phyloP scores from a whole-genome alignment of 1,140 invertebrate species.

The Mercenaria mercenaria region DNA sequence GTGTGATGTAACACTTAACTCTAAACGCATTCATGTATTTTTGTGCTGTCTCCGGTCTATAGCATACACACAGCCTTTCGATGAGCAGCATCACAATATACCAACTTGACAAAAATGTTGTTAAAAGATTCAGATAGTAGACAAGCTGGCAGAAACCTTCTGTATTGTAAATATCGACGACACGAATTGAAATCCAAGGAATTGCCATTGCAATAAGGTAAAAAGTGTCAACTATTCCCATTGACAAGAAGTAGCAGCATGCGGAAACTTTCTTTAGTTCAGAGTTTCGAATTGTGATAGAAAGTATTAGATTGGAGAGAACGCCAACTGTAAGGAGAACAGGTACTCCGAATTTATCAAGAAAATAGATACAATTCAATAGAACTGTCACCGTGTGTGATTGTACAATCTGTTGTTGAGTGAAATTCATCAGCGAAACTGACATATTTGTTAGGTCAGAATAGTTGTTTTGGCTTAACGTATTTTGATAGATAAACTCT shows the following conservation, averaged over 20 bases:
- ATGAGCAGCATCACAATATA: constrained; percentile 60
- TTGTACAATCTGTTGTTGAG: not conserved
- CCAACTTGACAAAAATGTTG: constrained; percentile 70
- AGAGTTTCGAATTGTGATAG: constrained; percentile 53
- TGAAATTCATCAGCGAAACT: not conserved
- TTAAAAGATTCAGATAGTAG: constrained; percentile 67
- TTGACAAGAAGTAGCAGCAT: constrained; percentile 63
- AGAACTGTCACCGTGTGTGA: not conserved
- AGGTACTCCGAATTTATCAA: constrained; percentile 63
- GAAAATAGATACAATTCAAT: constrained; percentile 16
- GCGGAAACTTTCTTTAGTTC: constrained; percentile 68
- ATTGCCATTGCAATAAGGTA: constrained; percentile 67
- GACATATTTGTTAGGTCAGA: not conserved
- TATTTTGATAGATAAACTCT: not conserved
- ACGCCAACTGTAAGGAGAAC: constrained; percentile 63
- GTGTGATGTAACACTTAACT: constrained; percentile 68
- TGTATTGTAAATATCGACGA: constrained; percentile 67
- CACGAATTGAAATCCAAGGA: constrained; percentile 61
- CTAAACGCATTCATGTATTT: constrained; percentile 63
- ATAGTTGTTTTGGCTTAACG: not conserved
- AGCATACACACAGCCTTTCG: constrained; percentile 47
- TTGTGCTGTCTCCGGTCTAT: constrained; percentile 4
- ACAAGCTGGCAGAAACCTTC: constrained; percentile 69
- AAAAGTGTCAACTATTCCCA: constrained; percentile 59
- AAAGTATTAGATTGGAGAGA: constrained; percentile 56